Evolutionary conservation across 2,113 vertebrate species (phyloP), one percentile per base, ranked within the genome.

Genomic region (Orientallactaga bullata): DNA sequence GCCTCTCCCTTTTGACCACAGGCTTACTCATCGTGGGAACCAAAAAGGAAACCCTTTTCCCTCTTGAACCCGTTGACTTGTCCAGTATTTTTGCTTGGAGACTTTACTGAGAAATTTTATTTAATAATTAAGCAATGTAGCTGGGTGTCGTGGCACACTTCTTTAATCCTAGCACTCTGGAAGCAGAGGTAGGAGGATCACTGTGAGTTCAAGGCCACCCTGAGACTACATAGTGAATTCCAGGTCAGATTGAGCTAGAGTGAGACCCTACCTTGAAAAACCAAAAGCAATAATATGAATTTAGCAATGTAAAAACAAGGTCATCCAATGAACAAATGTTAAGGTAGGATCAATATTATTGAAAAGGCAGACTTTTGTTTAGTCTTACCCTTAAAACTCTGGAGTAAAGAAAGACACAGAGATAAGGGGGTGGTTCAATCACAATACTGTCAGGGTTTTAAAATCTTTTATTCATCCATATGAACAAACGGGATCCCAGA

Each of bases 271-370:
- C 42, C 42, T 47, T 6, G 42, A 8, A 47, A 47, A 47, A 47
- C 42, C 5, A 47, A 47, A 6, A 47, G 8, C 8, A 47, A 47
- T 47, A 47, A 47, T n/a, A 42, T 37, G 61, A 71, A 73, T 85
- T 87, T 91, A 10, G 35, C 28, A 87, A 69, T 84, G 11, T 42
- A 80, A n/a, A 47, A 47, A 94, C n/a, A 86, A 84, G 72, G 3
- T 37, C 37, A 23, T 63, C 23, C 35, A 35, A 3, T 68, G 32
- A 74, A 20, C 20, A 85, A 37, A 63, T 39, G 60, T 65, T 4
- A 32, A 26, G 15, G 8, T 18, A 32, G 17, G 9, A 88, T 30
- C 21, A 32, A 5, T 69, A 47, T 60, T 85, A 90, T 20, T 77
- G 58, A 84, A 90, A 94, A 94, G 2, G 6, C 23, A 85, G n/a